Conservation (phyloP, 37 sponge, comb jelly and placozoan species). For the Bolinopsis microptera region DNA sequence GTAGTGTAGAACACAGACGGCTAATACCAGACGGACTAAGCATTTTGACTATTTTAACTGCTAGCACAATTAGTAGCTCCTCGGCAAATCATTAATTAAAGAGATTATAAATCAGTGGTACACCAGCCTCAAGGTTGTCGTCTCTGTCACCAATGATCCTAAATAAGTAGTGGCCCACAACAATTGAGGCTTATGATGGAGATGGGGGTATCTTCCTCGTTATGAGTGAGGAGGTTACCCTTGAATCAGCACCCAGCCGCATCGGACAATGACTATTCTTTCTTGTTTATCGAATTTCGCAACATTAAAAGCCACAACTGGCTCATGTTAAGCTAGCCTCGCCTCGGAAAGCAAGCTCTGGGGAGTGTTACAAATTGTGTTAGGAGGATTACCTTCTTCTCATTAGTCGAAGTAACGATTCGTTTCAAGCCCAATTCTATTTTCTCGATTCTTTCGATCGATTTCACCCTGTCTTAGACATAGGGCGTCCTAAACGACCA, state of each 20-base stretch:
- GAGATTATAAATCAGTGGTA: neutral
- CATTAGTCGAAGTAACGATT: neutral
- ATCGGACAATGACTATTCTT: neutral
- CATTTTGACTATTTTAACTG: neutral
- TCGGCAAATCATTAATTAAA: neutral
- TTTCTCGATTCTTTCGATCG: neutral
- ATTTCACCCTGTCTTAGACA: neutral
- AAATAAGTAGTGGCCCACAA: neutral
- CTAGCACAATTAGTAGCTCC: neutral
- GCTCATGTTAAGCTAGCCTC: neutral
- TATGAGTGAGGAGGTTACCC: too few species aligned
- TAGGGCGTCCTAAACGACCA: neutral
- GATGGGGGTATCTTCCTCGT: neutral
- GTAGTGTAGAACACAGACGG: neutral
- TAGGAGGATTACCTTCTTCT: neutral
- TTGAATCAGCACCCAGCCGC: neutral
- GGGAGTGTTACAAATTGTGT: neutral
- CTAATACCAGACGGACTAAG: neutral
- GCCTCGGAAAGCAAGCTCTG: neutral
- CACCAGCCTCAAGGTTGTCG: neutral
- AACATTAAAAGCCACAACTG: neutral
- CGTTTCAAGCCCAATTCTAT: neutral
- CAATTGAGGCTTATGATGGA: neutral
- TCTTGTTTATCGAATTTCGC: neutral
- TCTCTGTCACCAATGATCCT: neutral